Conservation (phyloP, 2,888 invertebrate genomes). For the Ditula angustiorana region DNA sequence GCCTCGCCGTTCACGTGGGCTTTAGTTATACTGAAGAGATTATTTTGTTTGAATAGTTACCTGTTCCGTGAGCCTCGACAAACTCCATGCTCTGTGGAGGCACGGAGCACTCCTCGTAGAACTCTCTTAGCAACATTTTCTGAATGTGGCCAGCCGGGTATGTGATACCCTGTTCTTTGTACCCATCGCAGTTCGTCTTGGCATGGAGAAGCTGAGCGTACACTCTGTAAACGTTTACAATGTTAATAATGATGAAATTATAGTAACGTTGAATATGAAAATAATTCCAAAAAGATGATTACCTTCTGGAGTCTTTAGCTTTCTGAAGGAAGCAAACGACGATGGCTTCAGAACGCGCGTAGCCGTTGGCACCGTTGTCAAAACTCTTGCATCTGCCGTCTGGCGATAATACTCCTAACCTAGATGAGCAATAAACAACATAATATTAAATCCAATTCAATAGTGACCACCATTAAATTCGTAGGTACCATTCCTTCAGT, state of each 20-base stretch:
- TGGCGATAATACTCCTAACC: slow-evolving; percentile 91
- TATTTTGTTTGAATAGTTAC: not conserved
- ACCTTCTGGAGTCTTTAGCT: slow-evolving; percentile 87
- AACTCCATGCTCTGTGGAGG: slow-evolving; percentile 86
- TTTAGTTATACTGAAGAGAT: not conserved
- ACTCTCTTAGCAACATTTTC: slow-evolving; percentile 86
- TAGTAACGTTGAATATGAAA: no score
- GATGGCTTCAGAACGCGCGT: slow-evolving; percentile 93
- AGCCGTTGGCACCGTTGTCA: slow-evolving; percentile 93
- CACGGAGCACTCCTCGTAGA: slow-evolving; percentile 89
- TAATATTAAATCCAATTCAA: not conserved
- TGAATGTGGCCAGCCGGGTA: slow-evolving; percentile 88
- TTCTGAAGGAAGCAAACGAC: slow-evolving; percentile 90
- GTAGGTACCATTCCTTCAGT: no score
- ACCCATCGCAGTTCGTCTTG: slow-evolving; percentile 93
- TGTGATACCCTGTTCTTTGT: slow-evolving; percentile 89
- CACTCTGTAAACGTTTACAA: slow-evolving; percentile 74
- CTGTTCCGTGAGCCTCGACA: slow-evolving; percentile 94
- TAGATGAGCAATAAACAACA: slow-evolving; percentile 63
- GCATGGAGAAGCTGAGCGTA: slow-evolving; percentile 91
- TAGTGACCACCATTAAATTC: no score
- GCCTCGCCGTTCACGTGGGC: no score
- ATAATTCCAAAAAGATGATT: not conserved
- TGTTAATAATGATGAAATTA: no score
- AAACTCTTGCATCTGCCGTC: slow-evolving; percentile 97